Evolutionary conservation across 2,113 vertebrate species (phyloP).

Genomic region (Hemiscyllium ocellatum): DNA sequence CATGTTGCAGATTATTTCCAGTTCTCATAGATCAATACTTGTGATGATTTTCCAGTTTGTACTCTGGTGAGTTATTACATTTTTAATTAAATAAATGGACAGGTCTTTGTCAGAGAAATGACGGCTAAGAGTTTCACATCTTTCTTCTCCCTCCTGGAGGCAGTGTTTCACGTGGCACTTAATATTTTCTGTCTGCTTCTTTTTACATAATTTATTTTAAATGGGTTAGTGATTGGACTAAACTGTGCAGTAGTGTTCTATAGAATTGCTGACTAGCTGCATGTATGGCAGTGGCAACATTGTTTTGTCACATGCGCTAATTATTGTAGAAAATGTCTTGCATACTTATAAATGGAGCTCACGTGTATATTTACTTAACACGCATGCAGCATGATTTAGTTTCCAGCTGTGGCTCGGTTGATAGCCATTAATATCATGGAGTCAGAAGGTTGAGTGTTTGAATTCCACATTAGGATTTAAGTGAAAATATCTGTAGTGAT

Average conservation of each 20-base stretch:
- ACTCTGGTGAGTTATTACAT: neutral
- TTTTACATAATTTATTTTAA: neutral
- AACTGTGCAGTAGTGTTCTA: neutral
- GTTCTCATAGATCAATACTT: neutral
- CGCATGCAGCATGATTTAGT: neutral
- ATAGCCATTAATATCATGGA: neutral
- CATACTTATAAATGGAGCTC: neutral
- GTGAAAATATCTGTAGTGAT: too few species aligned
- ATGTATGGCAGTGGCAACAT: neutral
- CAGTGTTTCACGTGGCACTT: neutral
- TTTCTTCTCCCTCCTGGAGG: neutral
- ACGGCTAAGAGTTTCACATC: neutral
- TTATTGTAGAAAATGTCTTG: neutral
- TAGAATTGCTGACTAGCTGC: neutral
- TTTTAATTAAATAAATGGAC: neutral
- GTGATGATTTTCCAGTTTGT: neutral
- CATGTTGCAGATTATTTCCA: neutral
- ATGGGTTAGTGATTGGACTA: neutral
- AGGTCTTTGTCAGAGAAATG: neutral
- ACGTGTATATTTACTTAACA: neutral
- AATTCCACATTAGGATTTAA: too few species aligned
- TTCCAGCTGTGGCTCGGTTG: neutral
- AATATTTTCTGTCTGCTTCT: neutral
- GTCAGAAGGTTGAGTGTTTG: too few species aligned
- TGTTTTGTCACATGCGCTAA: neutral